These are phyloP conservation scores for Sebastes elongatus DNA, from an alignment of 2,797 vertebrate genomes.

Conservation along the genomic window DNA sequence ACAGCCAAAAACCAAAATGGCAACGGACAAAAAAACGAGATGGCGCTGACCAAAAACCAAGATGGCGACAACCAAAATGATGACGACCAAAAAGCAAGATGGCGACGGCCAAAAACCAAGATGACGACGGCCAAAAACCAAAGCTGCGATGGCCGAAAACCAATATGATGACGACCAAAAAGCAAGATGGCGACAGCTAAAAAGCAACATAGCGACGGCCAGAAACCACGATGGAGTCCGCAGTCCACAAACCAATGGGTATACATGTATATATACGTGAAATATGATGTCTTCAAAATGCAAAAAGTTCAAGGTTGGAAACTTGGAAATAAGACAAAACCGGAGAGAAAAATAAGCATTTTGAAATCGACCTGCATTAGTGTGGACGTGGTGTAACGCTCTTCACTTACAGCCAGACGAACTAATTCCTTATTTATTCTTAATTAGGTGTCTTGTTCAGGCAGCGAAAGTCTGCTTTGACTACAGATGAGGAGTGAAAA, in stretches of 20 bases:
- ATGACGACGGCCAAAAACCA: rapidly evolving
- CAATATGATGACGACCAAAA: too few species aligned
- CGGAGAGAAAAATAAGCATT: neutral
- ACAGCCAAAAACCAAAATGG: too few species aligned
- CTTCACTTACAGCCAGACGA: neutral
- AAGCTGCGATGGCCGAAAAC: too few species aligned
- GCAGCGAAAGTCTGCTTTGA: neutral
- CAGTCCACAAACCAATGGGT: too few species aligned
- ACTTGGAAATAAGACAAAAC: neutral
- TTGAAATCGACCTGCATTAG: neutral
- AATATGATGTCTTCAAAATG: too few species aligned
- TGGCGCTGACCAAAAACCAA: too few species aligned
- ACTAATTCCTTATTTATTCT: neutral
- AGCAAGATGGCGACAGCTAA: too few species aligned
- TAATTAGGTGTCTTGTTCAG: neutral
- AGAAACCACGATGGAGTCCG: too few species aligned
- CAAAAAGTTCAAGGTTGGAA: neutral
- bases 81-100: too few species aligned
- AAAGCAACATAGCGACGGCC: rapidly evolving
- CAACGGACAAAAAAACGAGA: rapidly evolving
- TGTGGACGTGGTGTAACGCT: neutral
- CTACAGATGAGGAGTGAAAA: neutral
- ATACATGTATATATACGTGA: neutral
- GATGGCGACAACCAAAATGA: too few species aligned
- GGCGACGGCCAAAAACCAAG: rapidly evolving